These are phyloP conservation scores for Chydorus sphaericus DNA, from an alignment of 2,888 invertebrate genomes.

Conservation along the genomic window DNA sequence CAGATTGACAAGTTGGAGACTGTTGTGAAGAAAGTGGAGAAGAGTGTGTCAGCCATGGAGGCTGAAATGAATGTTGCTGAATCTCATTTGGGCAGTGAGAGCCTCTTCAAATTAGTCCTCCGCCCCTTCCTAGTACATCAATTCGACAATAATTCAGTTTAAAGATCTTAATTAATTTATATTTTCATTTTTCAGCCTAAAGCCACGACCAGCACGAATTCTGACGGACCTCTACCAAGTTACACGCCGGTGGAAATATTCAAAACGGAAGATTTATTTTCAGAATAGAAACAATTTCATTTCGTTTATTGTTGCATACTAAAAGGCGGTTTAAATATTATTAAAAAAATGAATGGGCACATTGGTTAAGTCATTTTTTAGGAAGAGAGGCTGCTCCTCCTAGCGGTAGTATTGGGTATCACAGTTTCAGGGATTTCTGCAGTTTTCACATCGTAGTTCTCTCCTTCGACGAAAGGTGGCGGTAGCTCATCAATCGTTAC, in stretches of 20 bases:
- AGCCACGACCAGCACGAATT: background rate
- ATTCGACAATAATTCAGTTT: background rate
- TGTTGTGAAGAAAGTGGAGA: constrained; percentile 3
- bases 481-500: constrained; percentile 8
- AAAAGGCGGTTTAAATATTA: no score
- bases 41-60: constrained; percentile 7
- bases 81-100: background rate
- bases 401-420: no score
- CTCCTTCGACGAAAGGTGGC: background rate
- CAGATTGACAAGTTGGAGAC: constrained; percentile 10
- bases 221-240: background rate
- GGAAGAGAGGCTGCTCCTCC: no score
- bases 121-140: constrained; percentile 6
- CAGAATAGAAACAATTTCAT: background rate
- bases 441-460: background rate
- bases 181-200: background rate
- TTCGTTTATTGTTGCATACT: background rate
- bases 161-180: background rate
- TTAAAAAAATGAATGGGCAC: background rate
- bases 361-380: background rate
- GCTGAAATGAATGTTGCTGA: constrained; percentile 5
- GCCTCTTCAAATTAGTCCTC: background rate
- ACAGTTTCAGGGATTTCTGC: background rate
- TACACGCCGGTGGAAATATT: background rate
- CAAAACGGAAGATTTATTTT: background rate